Conservation (phyloP, 2,888 invertebrate genomes). For the Lobophora halterata region DNA sequence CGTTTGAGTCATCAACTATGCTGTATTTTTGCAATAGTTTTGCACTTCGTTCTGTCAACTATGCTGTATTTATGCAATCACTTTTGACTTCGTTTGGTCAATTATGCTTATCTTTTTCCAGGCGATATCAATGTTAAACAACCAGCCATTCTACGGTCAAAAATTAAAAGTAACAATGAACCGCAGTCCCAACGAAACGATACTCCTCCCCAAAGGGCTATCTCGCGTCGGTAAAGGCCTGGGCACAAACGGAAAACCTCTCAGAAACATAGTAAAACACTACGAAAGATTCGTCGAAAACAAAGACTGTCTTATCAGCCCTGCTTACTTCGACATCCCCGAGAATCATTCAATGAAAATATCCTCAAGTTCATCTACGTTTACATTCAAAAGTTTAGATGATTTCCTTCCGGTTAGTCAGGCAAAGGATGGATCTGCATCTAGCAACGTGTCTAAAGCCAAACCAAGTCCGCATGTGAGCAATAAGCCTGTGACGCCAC, state of each 20-base stretch:
- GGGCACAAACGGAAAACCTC: constrained; percentile 49
- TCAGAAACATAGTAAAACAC: constrained; percentile 49
- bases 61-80: no score
- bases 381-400: constrained; percentile 16
- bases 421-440: no score
- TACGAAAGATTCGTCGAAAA: constrained; percentile 48
- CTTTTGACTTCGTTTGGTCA: no score
- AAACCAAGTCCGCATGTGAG: no score
- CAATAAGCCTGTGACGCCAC: no score
- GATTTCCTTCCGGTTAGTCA: no score
- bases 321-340: constrained; percentile 29
- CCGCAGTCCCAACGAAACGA: constrained; percentile 26
- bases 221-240: constrained; percentile 51
- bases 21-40: no score
- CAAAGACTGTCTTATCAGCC: constrained; percentile 33
- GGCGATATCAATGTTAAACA: constrained; percentile 67
- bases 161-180: constrained; percentile 48
- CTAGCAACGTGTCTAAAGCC: no score
- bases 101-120: constrained; percentile 30
- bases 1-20: no score
- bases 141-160: constrained; percentile 49
- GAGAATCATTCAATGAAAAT: constrained; percentile 3
- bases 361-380: no score
- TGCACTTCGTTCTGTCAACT: no score
- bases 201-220: constrained; percentile 58